Base-by-base conservation (phyloP, 2,888 invertebrate species). In the Plagodis dolabraria region DNA sequence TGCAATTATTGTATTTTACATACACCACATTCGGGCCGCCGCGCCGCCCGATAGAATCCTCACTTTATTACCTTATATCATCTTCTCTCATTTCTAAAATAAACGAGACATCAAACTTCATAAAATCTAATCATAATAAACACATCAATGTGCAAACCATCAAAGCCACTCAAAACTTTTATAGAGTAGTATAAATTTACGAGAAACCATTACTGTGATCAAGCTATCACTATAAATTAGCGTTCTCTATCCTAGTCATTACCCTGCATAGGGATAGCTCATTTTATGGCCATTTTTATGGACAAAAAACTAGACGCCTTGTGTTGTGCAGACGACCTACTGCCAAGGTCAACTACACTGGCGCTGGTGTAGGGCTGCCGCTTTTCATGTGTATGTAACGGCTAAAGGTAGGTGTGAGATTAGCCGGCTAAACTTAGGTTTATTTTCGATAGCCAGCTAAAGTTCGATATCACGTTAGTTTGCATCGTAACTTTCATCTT, bases 241-340 rank as follows among this genome's bases (percentile, higher is more conserved):
- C 47, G 40, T 38, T 53, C 57, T 71, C 68, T 71, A 55, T 53
- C 5, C 22, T 53, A 56, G 55, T 66, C 64, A 65, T 62, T 79
- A 74, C 72, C 77, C 85, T 85, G 63, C 71, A 56, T 40, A 61
- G 53, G 74, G 67, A 80, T 76, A 48, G 52, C 50, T 54, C 33
- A 48, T 33, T 60, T 56, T 55, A 60, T 76, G 76, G 76, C 74
- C 77, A 82, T 81, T 83, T 86, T 87, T 82, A 83, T 83, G 77
- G 79, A 68, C 71, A 69, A 77, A 82, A 83, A 85, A 82, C 79
- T 75, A 77, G 78, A 75, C 63, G 64, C 63, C 64, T 57, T 52
- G 62, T 57, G 60, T 57, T 52, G 62, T 56, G 60, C 64, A 43
- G 61, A 40, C 79, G 84, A 77, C 83, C 83, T 83, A 77, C 72